These are phyloP conservation scores for Micrastur ruficollis DNA, from an alignment of 2,797 vertebrate genomes.

Conservation along the genomic window DNA sequence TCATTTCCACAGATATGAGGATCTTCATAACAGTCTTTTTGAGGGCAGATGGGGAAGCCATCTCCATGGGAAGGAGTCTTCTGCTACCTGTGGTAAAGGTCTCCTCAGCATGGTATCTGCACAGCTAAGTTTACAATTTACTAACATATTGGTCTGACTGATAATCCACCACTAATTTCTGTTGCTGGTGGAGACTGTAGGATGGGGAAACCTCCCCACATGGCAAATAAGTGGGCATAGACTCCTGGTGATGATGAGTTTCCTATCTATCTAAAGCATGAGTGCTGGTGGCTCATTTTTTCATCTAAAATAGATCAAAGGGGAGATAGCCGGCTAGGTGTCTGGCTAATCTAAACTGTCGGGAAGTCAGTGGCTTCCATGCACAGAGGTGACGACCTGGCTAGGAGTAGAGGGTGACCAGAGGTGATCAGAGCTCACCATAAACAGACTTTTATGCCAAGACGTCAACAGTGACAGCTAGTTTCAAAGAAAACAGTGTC, in stretches of 20 bases:
- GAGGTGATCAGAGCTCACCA: neutral
- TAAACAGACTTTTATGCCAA: neutral
- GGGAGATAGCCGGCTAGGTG: neutral
- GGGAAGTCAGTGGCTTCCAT: neutral
- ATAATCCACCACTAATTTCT: neutral
- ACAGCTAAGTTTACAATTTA: neutral
- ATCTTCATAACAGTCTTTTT: neutral
- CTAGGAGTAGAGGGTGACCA: neutral
- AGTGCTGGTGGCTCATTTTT: neutral
- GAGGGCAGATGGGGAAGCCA: neutral
- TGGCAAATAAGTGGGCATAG: neutral
- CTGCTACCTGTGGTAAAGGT: neutral
- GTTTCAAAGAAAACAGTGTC: neutral
- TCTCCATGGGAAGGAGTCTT: neutral
- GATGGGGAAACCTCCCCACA: rapidly evolving
- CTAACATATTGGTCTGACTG: too few relatives aligned
- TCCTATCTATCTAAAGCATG: neutral
- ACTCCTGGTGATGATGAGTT: neutral
- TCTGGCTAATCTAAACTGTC: neutral
- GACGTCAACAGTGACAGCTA: neutral
- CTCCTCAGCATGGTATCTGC: neutral
- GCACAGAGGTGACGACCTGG: neutral
- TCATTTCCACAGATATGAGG: neutral
- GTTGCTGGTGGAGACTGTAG: neutral
- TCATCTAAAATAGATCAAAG: neutral